phyloP scores from a whole-genome alignment of 53 echinoderm and acorn worm genomes.

The Holothuria scabra region DNA sequence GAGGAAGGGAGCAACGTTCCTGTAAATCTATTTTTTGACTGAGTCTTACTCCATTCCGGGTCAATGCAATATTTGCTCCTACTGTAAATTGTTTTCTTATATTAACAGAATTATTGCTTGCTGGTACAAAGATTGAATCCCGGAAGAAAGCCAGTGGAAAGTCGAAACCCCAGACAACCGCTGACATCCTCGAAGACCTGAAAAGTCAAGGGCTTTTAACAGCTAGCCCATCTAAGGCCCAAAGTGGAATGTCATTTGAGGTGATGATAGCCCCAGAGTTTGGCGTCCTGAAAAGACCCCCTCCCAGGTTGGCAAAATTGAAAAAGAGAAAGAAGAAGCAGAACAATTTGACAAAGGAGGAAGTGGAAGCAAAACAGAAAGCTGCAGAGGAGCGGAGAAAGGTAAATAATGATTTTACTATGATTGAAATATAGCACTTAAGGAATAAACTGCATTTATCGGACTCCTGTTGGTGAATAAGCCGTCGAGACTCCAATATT shows the following conservation, averaged over 20 bases:
- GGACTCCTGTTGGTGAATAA: too few species aligned
- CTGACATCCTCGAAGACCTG: slow-evolving; percentile 78
- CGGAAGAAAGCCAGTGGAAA: slow-evolving; percentile 76
- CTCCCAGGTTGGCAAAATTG: slow-evolving; percentile 85
- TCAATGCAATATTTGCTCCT: too few species aligned
- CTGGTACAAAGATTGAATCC: slow-evolving; percentile 74
- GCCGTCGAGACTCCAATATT: too few species aligned
- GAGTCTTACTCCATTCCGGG: too few species aligned
- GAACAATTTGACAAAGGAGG: slow-evolving; percentile 76
- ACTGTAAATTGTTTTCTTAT: background rate
- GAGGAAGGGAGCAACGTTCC: too few species aligned
- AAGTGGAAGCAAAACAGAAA: slow-evolving; percentile 84
- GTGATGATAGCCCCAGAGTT: slow-evolving; percentile 89
- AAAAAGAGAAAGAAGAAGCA: slow-evolving; percentile 94
- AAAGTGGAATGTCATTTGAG: slow-evolving; percentile 85
- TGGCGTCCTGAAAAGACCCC: slow-evolving; percentile 79
- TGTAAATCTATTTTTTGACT: too few species aligned
- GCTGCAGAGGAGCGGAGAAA: slow-evolving; percentile 92
- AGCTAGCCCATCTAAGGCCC: slow-evolving; percentile 53
- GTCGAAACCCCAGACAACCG: slow-evolving; percentile 54
- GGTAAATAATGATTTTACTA: slow-evolving; percentile 32
- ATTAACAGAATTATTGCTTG: slow-evolving; percentile 68
- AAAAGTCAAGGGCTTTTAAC: slow-evolving; percentile 83
- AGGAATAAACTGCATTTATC: too few species aligned
- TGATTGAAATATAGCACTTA: too few species aligned